Evolutionary conservation across 1,140 invertebrate genomes (phyloP).

Genomic region (Achroia grisella): DNA sequence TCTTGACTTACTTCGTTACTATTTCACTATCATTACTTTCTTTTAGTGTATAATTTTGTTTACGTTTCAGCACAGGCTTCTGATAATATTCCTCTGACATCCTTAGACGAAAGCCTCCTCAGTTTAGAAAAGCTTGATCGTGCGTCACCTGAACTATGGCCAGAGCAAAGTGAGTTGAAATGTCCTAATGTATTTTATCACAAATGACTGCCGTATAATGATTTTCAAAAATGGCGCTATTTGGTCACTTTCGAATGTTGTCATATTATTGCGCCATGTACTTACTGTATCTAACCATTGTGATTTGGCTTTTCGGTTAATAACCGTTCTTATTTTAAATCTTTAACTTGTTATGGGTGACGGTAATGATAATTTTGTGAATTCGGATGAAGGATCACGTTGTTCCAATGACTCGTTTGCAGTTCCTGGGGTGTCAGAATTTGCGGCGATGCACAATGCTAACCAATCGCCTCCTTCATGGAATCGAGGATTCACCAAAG

Average conservation of each 20-base stretch:
- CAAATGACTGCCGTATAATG: slow-evolving; percentile 4
- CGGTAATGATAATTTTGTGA: slow-evolving; percentile 30
- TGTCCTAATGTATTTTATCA: slow-evolving; percentile 4
- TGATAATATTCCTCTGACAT: slow-evolving; percentile 72
- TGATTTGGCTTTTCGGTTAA: slow-evolving; percentile 43
- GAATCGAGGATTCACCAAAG: slow-evolving; percentile 74
- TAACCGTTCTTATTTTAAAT: slow-evolving; percentile 51
- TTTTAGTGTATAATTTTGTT: not conserved
- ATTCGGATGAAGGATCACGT: slow-evolving; percentile 32
- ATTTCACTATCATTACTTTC: too few species aligned
- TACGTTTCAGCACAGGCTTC: slow-evolving; percentile 56
- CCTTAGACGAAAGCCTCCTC: slow-evolving; percentile 80
- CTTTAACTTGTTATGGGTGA: slow-evolving; percentile 52
- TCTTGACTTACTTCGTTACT: too few species aligned
- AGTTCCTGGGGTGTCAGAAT: slow-evolving; percentile 86
- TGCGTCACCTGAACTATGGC: slow-evolving; percentile 94
- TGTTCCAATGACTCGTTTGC: slow-evolving; percentile 57
- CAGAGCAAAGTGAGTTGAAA: slow-evolving; percentile 87
- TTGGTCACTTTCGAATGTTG: slow-evolving; percentile 49
- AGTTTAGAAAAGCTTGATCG: slow-evolving; percentile 93
- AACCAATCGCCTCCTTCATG: slow-evolving; percentile 72
- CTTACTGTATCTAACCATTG: slow-evolving; percentile 24
- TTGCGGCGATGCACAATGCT: slow-evolving; percentile 73
- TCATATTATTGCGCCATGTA: slow-evolving; percentile 32
- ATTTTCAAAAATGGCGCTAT: slow-evolving; percentile 64